These are phyloP conservation scores for Lasioglossum lativentre DNA, from an alignment of 2,888 invertebrate species.

Conservation along the genomic window DNA sequence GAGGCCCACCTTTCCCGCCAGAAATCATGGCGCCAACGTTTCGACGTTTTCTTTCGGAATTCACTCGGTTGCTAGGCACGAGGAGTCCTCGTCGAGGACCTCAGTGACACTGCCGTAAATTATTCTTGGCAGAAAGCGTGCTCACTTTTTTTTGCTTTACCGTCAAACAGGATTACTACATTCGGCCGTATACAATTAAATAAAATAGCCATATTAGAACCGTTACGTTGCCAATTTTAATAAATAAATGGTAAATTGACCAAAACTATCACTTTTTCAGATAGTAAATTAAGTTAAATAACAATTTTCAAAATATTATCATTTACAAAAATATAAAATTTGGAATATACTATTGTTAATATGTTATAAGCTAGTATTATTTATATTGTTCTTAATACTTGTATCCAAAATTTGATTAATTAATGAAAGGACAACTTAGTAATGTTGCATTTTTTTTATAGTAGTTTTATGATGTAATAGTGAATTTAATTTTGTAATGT, in stretches of 20 bases:
- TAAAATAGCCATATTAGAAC: neutral
- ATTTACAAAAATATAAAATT: neutral
- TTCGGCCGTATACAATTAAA: neutral
- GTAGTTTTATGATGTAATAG: neutral
- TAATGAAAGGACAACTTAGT: neutral
- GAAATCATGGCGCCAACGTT: constrained; percentile 49
- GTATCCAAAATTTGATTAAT: neutral
- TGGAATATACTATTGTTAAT: neutral
- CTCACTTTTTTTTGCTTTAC: constrained; percentile 13
- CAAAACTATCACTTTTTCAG: neutral
- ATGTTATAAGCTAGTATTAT: neutral
- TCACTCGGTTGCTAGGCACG: constrained; percentile 49
- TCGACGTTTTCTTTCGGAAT: constrained; percentile 44
- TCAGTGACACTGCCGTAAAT: constrained; percentile 29
- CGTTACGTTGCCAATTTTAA: neutral
- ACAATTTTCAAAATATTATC: neutral
- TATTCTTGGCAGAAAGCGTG: neutral
- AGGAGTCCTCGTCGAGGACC: constrained; percentile 9
- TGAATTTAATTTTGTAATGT: neutral
- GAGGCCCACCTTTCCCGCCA: constrained; percentile 53
- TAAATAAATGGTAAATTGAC: neutral
- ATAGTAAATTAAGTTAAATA: neutral
- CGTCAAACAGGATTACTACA: neutral
- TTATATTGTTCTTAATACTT: neutral
- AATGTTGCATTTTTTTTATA: neutral